Evolutionary conservation across 1,140 invertebrate species (phyloP), one percentile per base, ranked within the genome.

Genomic region (Listronotus bonariensis): DNA sequence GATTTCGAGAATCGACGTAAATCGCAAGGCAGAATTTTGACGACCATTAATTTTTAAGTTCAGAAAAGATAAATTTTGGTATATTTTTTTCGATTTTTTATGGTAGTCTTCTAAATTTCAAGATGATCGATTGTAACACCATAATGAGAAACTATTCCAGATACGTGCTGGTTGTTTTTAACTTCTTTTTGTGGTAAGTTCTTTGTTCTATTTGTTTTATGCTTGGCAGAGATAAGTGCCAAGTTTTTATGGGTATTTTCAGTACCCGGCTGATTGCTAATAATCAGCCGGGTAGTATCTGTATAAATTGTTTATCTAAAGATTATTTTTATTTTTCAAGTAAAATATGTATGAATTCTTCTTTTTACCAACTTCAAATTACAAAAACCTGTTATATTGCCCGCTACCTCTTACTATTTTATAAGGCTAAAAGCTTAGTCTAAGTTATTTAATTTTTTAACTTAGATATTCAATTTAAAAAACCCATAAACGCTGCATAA

Each of bases 171-270:
- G 71, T 74, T 51, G 49, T 73, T n/a, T 75, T 74, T 61, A 76
- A 72, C 65, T 65, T 76, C n/a, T 61, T 78, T 78, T 77, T 67
- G 70, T 74, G 69, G 74, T 76, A 71, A 75, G 73, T 75, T 34
- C 48, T 59, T 68, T 67, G 57, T 54, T 70, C 55, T 56, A 55
- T 63, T 66, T 18, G 11, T 65, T 52, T 62, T n/a, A 40, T 49
- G 32, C 53, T 43, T 54, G 42, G 52, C 48, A 52, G 52, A 52
- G 52, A 36, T 48, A 17, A 11, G 38, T 54, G 61, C 46, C 32
- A 42, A 43, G 17, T 49, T 32, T 41, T 48, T 8, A n/a, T n/a
- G 36, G 34, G 51, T 57, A 11, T 57, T 68, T 34, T 9, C 10
- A 67, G 6, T 54, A 46, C 11, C 12, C 32, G 32, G 20, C 6